Percentiles rank a stretch among this genome's conserved stretches.
phyloP scores from a whole-genome alignment of 2,113 vertebrate genomes.

The Helogale parvula region DNA sequence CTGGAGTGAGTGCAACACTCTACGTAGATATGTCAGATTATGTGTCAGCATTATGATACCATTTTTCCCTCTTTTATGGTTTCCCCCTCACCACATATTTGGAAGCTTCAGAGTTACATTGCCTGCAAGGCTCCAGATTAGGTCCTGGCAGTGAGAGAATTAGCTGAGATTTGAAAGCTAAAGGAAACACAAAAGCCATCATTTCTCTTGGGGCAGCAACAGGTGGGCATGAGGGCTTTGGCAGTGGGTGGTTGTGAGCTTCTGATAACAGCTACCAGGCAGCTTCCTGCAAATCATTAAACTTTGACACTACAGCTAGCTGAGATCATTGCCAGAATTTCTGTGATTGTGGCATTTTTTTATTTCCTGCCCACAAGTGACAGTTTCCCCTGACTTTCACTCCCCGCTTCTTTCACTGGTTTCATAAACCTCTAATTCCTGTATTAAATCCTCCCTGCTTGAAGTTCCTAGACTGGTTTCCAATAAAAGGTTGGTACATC shows the following conservation, averaged over 20 bases:
- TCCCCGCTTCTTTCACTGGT: not conserved
- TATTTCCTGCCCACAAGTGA: not conserved
- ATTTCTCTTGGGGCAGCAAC: not conserved
- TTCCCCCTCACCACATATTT: not conserved
- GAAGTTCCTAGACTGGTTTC: not conserved
- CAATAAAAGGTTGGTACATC: not conserved
- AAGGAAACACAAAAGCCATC: not conserved
- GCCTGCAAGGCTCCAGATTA: not conserved
- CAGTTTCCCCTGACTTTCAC: not conserved
- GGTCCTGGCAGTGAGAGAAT: not conserved
- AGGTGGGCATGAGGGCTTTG: not conserved
- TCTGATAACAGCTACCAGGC: not conserved
- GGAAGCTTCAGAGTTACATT: not conserved
- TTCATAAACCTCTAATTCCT: not conserved
- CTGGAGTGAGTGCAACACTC: not conserved
- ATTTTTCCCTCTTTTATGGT: not conserved
- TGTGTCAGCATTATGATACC: not conserved
- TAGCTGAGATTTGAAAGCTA: not conserved
- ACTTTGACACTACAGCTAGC: not conserved
- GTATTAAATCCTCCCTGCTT: not conserved
- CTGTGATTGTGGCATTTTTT: not conserved
- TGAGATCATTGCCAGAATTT: not conserved
- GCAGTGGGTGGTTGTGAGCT: not conserved
- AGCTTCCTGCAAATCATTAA: not conserved
- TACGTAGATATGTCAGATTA: not conserved